A percentile compares a stretch with the other conserved stretches of the same genome.
These are phyloP conservation scores for Morbakka virulenta DNA, from an alignment of 30 jellyfish, hydroid and myxozoan species.

Conservation along the genomic window DNA sequence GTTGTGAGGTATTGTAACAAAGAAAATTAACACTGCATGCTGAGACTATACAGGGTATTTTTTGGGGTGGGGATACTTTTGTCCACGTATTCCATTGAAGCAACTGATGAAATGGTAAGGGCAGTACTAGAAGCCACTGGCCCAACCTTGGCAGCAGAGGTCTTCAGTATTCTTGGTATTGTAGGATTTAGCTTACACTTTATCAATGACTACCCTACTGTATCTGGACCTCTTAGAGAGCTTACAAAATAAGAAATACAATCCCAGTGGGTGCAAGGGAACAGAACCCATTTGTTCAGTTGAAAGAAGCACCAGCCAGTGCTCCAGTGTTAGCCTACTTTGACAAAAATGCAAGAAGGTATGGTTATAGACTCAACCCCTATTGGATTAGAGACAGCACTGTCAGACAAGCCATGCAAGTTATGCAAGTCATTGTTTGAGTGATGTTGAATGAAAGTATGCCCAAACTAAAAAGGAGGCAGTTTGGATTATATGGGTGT, in stretches of 20 bases:
- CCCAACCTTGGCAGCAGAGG: not conserved
- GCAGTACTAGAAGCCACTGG: not conserved
- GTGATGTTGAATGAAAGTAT: conserved; percentile 19
- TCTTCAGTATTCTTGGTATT: not conserved
- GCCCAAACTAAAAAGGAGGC: conserved; percentile 54
- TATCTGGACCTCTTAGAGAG: not conserved
- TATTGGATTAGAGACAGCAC: too few species aligned
- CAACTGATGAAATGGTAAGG: not conserved
- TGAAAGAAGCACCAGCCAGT: not conserved
- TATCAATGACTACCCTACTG: not conserved
- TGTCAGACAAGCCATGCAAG: too few species aligned
- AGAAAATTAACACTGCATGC: not conserved
- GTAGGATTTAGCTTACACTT: not conserved
- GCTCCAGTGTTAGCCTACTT: not conserved
- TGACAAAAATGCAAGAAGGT: too few species aligned
- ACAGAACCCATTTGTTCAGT: not conserved
- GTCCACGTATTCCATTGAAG: not conserved
- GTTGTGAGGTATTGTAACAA: not conserved
- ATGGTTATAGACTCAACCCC: too few species aligned
- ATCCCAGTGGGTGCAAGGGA: not conserved
- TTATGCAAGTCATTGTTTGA: conserved; percentile 42
- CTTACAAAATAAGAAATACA: not conserved
- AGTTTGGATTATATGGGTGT: conserved; percentile 27
- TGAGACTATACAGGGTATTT: too few species aligned
- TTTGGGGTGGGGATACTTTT: not conserved